Evolutionary conservation across 92 coral and sea anemone species (phyloP), one percentile per base, ranked within the genome.

Genomic region (Umimayanthus chanpuru): DNA sequence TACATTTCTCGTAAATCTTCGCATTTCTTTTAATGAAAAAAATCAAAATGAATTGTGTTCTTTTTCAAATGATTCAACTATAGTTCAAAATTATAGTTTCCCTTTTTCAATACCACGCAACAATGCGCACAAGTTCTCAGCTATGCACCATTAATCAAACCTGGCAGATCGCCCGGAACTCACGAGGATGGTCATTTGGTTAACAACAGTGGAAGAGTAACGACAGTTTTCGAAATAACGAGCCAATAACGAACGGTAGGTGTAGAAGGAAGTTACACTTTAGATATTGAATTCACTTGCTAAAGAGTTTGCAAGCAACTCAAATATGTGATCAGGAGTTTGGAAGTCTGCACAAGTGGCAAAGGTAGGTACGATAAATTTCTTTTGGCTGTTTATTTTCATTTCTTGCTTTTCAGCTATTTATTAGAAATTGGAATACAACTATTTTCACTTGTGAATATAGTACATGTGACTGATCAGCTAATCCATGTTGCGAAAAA

Each of bases 171-270:
- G 87, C 68, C 87, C 78, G 66, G 47, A 66, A 83, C 36, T 32
- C 71, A 47, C 15, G 16, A 70, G 87, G 71, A 73, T 43, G 64
- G 65, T 68, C 28, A 68, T 40, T 83, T 41, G 77, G 77, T 70
- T 36, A 50, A 28, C 20, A 47, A 83, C 77, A 70, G 70, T 71
- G 66, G 30, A n/a, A 47, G 38, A 47, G 68, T 36, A 28, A 25
- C 67, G 71, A 71, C 47, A 70, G 68, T 70, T 83, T 68, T 71
- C 78, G 77, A 83, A 83, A 44, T 70, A 83, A 83, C 64, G 87
- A 83, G 78, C 87, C 87, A 83, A 83, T 83, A 83, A 83, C 77
- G 55, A 70, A 43, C 15, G 26, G 61, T 43, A 39, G 61, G 87
- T 50, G 77, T 70, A 6, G 43, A 23, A 61, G 73, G 71, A 81